Percentiles rank a stretch among this genome's conserved stretches.
Conservation (phyloP, 2,113 vertebrate species). For the Channa argus region DNA sequence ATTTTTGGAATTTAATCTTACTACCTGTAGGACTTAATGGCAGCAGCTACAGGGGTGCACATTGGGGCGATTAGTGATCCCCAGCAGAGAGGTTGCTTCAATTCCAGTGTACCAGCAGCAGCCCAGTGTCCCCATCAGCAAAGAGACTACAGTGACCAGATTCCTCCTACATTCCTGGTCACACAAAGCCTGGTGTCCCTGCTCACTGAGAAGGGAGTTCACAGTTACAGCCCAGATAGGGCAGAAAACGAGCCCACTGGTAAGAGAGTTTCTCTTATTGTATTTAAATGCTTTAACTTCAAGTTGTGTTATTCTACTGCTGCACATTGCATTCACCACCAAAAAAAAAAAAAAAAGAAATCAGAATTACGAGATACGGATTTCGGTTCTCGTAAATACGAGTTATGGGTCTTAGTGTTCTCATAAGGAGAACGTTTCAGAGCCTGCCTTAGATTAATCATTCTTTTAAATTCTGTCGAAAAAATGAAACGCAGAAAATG, state of each 20-base stretch:
- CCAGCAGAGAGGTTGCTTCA: conserved; percentile 72
- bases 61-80: conserved; percentile 75
- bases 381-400: no score
- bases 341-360: no score
- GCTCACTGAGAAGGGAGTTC: conserved; percentile 82
- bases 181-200: conserved; percentile 85
- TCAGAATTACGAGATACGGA: no score
- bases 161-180: conserved; percentile 81
- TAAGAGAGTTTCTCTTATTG: no score
- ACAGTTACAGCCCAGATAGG: conserved; percentile 72
- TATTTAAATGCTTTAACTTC: background rate
- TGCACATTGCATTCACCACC: no score
- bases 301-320: no score
- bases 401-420: no score
- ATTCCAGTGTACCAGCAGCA: conserved; percentile 55
- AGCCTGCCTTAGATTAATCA: no score
- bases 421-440: no score
- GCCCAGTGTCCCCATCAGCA: conserved; percentile 50
- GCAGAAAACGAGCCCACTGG: conserved; percentile 75
- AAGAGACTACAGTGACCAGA: conserved; percentile 70
- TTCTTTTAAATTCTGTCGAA: no score
- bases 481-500: no score
- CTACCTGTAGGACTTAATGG: conserved; percentile 81
- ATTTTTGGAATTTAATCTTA: background rate
- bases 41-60: conserved; percentile 83